These are phyloP conservation scores for Heptranchias perlo DNA, from an alignment of 2,113 vertebrate species.

Conservation along the genomic window DNA sequence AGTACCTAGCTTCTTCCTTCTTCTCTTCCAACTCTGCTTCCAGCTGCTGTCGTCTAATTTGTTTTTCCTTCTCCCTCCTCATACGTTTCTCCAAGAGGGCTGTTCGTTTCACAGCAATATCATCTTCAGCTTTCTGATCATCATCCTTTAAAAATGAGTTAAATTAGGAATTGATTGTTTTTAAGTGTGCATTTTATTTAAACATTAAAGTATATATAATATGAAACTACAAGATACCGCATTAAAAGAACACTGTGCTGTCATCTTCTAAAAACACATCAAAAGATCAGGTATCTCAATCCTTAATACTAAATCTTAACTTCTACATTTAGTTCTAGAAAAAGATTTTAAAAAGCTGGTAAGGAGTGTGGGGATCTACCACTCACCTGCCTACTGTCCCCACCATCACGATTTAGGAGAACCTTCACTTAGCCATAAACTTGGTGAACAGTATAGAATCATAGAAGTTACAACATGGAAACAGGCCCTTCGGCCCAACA, in stretches of 20 bases:
- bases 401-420: not conserved
- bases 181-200: not conserved
- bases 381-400: not conserved
- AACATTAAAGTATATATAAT: not conserved
- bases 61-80: slow-evolving; percentile 82
- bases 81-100: slow-evolving; percentile 87
- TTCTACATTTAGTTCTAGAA: not conserved
- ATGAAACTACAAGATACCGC: not conserved
- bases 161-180: not conserved
- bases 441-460: not conserved
- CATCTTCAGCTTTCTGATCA: slow-evolving; percentile 82
- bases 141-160: slow-evolving; percentile 67
- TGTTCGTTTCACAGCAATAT: slow-evolving; percentile 91
- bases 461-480: too few relatives aligned
- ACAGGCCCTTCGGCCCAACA: too few relatives aligned
- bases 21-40: slow-evolving; percentile 85
- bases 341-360: not conserved
- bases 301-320: not conserved
- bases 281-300: not conserved
- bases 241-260: not conserved
- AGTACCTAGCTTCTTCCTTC: slow-evolving; percentile 90
- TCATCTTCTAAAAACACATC: not conserved
- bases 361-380: not conserved
- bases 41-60: slow-evolving; percentile 80
- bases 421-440: not conserved